Conservation (phyloP, 2,888 invertebrate genomes). For the Microdon myrmicae region DNA sequence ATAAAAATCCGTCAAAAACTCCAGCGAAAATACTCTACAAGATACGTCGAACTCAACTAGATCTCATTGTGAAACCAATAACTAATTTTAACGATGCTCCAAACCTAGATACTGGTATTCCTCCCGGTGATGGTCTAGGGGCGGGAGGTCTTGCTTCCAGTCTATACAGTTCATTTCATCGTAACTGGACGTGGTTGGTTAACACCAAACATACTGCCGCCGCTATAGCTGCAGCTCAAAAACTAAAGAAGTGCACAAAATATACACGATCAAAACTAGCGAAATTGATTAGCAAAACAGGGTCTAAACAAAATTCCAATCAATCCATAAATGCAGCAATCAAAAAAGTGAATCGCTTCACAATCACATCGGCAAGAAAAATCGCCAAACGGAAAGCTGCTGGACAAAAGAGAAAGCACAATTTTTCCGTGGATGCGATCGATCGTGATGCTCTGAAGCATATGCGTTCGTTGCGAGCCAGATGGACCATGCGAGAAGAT, state of each 20-base stretch:
- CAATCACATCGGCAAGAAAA: conserved; percentile 13
- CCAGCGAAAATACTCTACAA: conserved; percentile 11
- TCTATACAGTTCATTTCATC: conserved; percentile 73
- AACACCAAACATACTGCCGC: conserved; percentile 48
- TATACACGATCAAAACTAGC: conserved; percentile 29
- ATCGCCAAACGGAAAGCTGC: conserved; percentile 30
- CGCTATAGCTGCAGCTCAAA: conserved; percentile 25
- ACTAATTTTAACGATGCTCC: conserved; percentile 58
- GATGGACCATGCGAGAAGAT: conserved; percentile 78
- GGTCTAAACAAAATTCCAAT: conserved; percentile 2
- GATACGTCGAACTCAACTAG: conserved; percentile 49
- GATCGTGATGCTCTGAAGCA: conserved; percentile 74
- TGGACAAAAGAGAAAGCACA: conserved; percentile 1
- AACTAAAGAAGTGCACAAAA: conserved; percentile 23
- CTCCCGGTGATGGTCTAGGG: conserved; percentile 76
- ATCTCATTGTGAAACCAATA: conserved; percentile 53
- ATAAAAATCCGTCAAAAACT: conserved; percentile 24
- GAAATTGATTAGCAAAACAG: conserved; percentile 13
- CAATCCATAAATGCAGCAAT: conserved; percentile 6
- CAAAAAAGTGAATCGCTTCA: conserved; percentile 27
- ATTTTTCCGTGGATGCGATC: conserved; percentile 70
- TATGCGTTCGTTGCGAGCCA: conserved; percentile 72
- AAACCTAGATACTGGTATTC: conserved; percentile 69
- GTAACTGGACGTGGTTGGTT: conserved; percentile 73
- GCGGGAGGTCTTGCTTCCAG: conserved; percentile 78